Base-by-base conservation (phyloP, 2,797 vertebrate species). In the Malurus splendens region DNA sequence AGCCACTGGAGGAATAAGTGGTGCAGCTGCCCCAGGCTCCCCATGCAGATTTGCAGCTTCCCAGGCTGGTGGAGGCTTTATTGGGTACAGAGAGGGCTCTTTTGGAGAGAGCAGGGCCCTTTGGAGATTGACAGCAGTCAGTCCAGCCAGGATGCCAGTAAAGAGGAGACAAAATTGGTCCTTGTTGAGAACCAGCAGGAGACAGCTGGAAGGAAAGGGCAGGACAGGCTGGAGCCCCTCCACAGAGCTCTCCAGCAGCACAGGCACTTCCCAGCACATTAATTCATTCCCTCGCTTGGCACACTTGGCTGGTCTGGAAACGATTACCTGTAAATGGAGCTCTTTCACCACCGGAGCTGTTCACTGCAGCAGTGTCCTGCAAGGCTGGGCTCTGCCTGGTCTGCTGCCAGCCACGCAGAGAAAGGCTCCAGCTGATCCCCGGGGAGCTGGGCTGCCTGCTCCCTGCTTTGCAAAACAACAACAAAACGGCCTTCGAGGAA, bases 401-500 rank as follows among this genome's bases (percentile, higher is more conserved):
- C 72, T 42, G 72, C 82, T 87, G 82, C 84, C 90, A 82, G 57
- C 65, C 61, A 25, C 0, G 9, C 44, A 57, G 44, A 74, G 78
- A 82, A 75, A 80, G 78, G 82, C 66, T 89, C 65, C 38, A 38
- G 87, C 89, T 76, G 68, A 87, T 81, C 77, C 82, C 87, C 7
- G 14, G 8, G 6, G 82, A 73, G 77, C 79, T 32, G 90, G 59
- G 67, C 72, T 57, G 90, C 92, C 79, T 39, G 76, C 78, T 81
- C 89, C 72, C 80, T 1, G 32, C 89, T 73, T 28, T 28, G 64
- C 80, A 86, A 62, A 90, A 86, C 90, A 79, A 77, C 86, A 89
- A 77, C 87, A 92, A 54, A 62, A 66, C 48, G 27, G 87, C 90
- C 91, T 90, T 86, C 45, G 60, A 95, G 72, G 90, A 91, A 94